Base-by-base conservation (phyloP, 2,797 vertebrate genomes). In the Acrossocheilus wenchowensis region DNA sequence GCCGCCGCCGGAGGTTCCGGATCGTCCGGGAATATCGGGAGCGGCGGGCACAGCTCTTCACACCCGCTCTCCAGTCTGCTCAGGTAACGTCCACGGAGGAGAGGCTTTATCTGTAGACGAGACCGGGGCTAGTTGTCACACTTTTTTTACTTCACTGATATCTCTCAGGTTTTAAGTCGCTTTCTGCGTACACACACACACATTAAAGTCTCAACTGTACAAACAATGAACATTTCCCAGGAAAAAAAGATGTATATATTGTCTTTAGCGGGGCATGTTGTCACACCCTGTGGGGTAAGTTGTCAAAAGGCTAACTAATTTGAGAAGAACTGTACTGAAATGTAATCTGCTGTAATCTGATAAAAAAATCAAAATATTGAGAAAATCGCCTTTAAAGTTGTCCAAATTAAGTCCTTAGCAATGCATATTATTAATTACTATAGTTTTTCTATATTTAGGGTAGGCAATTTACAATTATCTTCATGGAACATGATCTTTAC, bases 51-150 rank as follows among this genome's bases (percentile, higher is more conserved):
- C 91, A 95, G 96, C 82, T 93, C 94, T 89, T 94, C 96, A 86
- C 97, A 98, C 88, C 91, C 97, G 23, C 97, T 99, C 84, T 98
- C 98, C 93, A 99, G 96, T 75, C 94, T 99, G 43, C 97, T 99
- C 94, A 99, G 98, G 98, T 98, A 41, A 36, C 34, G 34, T 36
- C 50, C 34, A 23, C 14, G 72, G 34, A 45, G n/a, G 12, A 15
- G 41, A 45, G 17, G 48, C 50, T 36, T 36, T 45, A 54, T 54
- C 19, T n/a, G 34, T 41, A 5, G 3, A 8, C 52, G 36, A 78
- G 52, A 41, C 6, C 50, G 30, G 30, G 74, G 50, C 74, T 78
- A 39, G 50, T 78, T 78, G 75, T 57, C 75, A 78, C 75, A 57
- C 50, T 4, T 30, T 12, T 34, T 23, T 36, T 36, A 54, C 48